Evolutionary conservation across 2,888 invertebrate species (phyloP), one percentile per base, ranked within the genome.

Genomic region (Rhamnusium bicolor): DNA sequence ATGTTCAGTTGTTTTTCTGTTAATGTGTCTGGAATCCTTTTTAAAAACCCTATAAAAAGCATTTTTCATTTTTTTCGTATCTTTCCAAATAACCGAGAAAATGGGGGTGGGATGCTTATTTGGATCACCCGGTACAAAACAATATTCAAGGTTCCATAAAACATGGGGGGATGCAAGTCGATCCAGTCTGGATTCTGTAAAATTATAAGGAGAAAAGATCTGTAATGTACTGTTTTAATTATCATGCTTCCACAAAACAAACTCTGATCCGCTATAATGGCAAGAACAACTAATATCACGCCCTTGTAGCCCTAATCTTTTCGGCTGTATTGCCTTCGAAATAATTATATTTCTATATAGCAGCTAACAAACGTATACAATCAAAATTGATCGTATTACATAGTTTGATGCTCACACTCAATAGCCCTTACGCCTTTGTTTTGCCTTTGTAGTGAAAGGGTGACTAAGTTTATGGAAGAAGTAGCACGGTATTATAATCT

Each of bases 221-320:
- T 40, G 40, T n/a, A 10, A 12, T 4, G n/a, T 40, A 40, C 40
- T 40, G 40, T n/a, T 40, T 40, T 40, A 40, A 40, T 40, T 40
- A 40, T 40, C 5, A 40, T 40, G 12, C 4, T 40, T 2, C 3
- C n/a, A 40, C n/a, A n/a, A n/a, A 40, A 40, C 40, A 54, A 54
- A 10, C 19, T 2, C 10, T n/a, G 53, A 12, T 54, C n/a, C 58
- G 7, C 27, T n/a, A 7, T 27, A 24, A 27, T 29, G 29, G 40
- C 29, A 18, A 40, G 58, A 60, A 60, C 58, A 29, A 14, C 32
- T 40, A 60, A 60, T 60, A 32, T 60, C 58, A 60, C 58, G 58
- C 40, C 40, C 58, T 19, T 40, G 32, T 29, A 40, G 29, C 18
- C 40, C 58, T 24, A 56, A 56, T 56, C 54, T 56, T 56, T 56